phyloP scores from a whole-genome alignment of 2,797 vertebrate species.

The Catamblyrhynchus diadema region DNA sequence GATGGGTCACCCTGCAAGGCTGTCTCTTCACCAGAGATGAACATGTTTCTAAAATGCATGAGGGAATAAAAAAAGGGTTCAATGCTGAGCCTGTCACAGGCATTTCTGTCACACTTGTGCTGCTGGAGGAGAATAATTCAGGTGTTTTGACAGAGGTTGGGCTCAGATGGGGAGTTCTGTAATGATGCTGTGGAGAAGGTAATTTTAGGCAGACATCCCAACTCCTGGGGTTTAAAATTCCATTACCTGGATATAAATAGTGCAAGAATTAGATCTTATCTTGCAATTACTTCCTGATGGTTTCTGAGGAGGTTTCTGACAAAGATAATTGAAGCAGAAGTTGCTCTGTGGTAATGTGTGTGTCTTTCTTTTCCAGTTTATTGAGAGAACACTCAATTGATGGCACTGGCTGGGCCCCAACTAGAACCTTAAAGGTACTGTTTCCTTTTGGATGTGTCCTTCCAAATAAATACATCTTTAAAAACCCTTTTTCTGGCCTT shows the following conservation, averaged over 20 bases:
- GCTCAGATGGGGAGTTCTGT: background rate
- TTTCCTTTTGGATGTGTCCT: background rate
- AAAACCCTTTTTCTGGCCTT: background rate
- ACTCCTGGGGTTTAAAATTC: background rate
- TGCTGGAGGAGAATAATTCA: background rate
- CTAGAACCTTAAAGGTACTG: constrained; percentile 93
- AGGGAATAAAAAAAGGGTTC: background rate
- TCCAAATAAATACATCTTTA: background rate
- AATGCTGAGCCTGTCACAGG: background rate
- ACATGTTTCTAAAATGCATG: background rate
- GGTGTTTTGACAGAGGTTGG: background rate
- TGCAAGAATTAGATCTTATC: background rate
- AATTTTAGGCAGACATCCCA: background rate
- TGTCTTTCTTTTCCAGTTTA: constrained; percentile 80
- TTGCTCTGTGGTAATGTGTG: background rate
- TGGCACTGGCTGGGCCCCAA: constrained; percentile 98
- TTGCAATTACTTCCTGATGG: background rate
- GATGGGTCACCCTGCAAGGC: background rate
- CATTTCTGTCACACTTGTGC: background rate
- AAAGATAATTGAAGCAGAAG: background rate
- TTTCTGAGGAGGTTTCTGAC: background rate
- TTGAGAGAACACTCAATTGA: constrained; percentile 98
- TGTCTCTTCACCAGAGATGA: background rate
- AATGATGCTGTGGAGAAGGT: background rate
- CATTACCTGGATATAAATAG: background rate